A percentile compares a stretch with the other conserved stretches of the same genome.
phyloP scores from a whole-genome alignment of 2,888 invertebrate genomes.

The Eupeodes luniger region DNA sequence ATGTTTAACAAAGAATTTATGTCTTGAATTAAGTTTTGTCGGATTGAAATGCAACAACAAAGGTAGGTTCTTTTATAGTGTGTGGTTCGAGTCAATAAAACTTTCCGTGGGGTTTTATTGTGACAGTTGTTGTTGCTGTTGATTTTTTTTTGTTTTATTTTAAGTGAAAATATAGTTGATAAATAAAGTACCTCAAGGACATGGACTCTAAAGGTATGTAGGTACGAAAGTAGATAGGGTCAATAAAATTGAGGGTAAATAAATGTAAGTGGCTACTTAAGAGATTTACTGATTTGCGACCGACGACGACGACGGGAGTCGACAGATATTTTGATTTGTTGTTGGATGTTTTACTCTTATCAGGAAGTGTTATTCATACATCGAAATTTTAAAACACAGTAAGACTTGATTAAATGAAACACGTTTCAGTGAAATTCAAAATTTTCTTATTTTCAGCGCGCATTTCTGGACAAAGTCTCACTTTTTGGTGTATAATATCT shows the following conservation, averaged over 20 bases:
- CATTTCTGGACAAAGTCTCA: too few relatives aligned
- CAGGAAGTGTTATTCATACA: neutral
- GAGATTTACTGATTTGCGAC: slow-evolving; percentile 19
- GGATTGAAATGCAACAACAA: neutral
- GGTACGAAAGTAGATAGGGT: neutral
- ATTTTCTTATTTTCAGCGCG: too few relatives aligned
- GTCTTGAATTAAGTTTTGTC: slow-evolving; percentile 1
- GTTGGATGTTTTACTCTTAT: neutral
- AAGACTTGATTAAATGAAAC: too few relatives aligned
- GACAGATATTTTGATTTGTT: slow-evolving; percentile 16
- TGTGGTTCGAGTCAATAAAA: slow-evolving; percentile 8
- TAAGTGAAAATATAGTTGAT: neutral
- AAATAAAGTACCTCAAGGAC: slow-evolving; percentile 8
- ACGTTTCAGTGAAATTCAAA: too few relatives aligned
- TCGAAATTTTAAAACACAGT: neutral
- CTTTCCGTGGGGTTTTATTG: slow-evolving; percentile 1
- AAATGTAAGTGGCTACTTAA: slow-evolving; percentile 6
- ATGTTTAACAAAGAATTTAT: slow-evolving; percentile 11
- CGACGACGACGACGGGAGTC: neutral
- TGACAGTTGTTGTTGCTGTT: neutral
- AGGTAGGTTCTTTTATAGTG: neutral
- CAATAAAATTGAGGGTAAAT: slow-evolving; percentile 27
- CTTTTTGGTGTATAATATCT: too few relatives aligned
- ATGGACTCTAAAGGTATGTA: neutral
- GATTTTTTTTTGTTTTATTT: neutral